phyloP scores from a whole-genome alignment of 2,888 invertebrate species.

The Macroteleia sp. region DNA sequence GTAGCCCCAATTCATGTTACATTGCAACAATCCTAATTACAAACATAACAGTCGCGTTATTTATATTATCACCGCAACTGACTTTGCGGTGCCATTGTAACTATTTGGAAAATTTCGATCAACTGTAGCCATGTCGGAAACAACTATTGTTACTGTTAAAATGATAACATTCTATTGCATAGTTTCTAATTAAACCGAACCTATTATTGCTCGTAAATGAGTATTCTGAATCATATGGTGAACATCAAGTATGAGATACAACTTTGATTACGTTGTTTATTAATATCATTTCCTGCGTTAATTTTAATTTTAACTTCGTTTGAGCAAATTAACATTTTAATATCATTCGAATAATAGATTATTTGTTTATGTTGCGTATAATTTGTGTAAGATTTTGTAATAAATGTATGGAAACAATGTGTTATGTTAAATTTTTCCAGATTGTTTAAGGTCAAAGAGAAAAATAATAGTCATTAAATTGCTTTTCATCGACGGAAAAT shows the following conservation, averaged over 20 bases:
- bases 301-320: no score
- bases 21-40: constrained; percentile 51
- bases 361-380: no score
- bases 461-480: no score
- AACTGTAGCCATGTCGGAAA: constrained; percentile 12
- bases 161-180: constrained; percentile 51
- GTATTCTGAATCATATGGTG: constrained; percentile 38
- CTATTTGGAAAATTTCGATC: constrained; percentile 45
- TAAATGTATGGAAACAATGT: no score
- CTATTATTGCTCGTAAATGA: constrained; percentile 50
- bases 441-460: no score
- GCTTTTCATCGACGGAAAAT: no score
- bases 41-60: constrained; percentile 47
- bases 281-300: constrained; percentile 6
- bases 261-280: constrained; percentile 6
- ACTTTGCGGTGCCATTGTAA: constrained; percentile 40
- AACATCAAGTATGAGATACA: background rate
- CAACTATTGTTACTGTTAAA: constrained; percentile 36
- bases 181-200: constrained; percentile 41
- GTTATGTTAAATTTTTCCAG: no score
- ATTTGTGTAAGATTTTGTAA: no score
- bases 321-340: no score
- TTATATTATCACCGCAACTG: constrained; percentile 53
- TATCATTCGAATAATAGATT: no score
- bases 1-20: constrained; percentile 36